A percentile compares a stretch with the other conserved stretches of the same genome.
Conservation (phyloP, 2,113 vertebrate genomes). For the Micromys minutus region DNA sequence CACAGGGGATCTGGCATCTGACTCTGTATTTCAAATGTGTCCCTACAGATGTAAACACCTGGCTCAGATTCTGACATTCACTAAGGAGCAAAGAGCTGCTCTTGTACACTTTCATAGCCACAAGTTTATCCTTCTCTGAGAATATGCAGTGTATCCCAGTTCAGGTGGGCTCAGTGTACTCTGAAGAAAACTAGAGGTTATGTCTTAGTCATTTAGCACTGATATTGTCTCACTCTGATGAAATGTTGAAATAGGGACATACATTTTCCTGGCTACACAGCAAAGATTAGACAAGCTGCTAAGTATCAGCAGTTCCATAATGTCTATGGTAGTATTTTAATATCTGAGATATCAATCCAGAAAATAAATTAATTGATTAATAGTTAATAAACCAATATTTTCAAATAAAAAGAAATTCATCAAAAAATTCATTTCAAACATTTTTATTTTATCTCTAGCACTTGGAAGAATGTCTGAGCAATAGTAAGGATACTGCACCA, state of each 20-base stretch:
- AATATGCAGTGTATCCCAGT: background rate
- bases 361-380: background rate
- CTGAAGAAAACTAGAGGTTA: background rate
- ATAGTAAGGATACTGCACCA: conserved; percentile 18
- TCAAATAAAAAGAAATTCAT: conserved; percentile 35
- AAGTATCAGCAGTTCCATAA: background rate
- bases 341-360: background rate
- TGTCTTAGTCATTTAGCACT: background rate
- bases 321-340: background rate
- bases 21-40: background rate
- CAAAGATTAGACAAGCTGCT: background rate
- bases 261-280: background rate
- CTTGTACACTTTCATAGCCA: background rate
- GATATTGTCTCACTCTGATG: background rate
- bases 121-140: background rate
- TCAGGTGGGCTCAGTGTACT: background rate
- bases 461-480: background rate
- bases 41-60: background rate
- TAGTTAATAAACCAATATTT: background rate
- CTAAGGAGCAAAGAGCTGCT: background rate
- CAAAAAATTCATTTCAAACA: background rate
- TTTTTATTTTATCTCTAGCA: background rate
- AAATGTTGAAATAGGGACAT: conserved; percentile 30
- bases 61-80: background rate
- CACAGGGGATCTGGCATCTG: background rate